These are phyloP conservation scores for Zootoca vivipara DNA, from an alignment of 2,113 vertebrate genomes.

Conservation along the genomic window DNA sequence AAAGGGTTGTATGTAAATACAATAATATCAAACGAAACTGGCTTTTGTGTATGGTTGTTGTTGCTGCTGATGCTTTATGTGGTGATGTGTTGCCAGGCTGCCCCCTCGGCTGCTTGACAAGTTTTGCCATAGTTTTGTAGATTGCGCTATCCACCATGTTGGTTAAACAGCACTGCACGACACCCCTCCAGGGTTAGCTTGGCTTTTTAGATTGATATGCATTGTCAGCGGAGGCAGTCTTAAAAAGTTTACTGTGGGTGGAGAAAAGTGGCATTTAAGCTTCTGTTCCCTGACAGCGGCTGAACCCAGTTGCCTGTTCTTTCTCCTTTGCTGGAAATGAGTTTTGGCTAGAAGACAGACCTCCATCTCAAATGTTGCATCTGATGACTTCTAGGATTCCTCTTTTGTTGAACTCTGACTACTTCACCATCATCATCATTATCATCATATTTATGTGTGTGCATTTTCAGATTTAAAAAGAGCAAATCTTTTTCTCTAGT, in stretches of 20 bases:
- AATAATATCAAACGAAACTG: too few species aligned
- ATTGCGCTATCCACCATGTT: background rate
- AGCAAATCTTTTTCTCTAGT: background rate
- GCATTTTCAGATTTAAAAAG: fast-evolving
- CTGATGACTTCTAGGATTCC: background rate
- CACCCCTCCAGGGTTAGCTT: too few species aligned
- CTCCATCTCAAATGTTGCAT: fast-evolving
- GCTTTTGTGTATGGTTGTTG: background rate
- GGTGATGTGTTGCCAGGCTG: background rate
- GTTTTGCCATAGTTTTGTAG: background rate
- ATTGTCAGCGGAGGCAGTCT: background rate
- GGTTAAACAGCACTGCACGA: background rate
- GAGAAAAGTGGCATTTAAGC: background rate
- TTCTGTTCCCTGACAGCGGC: too few species aligned
- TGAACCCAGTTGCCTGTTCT: background rate
- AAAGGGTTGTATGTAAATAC: too few species aligned
- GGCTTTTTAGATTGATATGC: background rate
- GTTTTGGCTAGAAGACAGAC: background rate
- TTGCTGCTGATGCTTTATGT: background rate
- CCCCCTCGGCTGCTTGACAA: background rate
- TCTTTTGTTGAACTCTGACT: background rate
- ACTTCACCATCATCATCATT: too few species aligned
- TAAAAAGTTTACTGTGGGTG: background rate
- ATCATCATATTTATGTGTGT: too few species aligned
- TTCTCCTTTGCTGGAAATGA: background rate